Evolutionary conservation across 2,797 vertebrate genomes (phyloP).

Genomic region (Microctenopoma steveboyesi): DNA sequence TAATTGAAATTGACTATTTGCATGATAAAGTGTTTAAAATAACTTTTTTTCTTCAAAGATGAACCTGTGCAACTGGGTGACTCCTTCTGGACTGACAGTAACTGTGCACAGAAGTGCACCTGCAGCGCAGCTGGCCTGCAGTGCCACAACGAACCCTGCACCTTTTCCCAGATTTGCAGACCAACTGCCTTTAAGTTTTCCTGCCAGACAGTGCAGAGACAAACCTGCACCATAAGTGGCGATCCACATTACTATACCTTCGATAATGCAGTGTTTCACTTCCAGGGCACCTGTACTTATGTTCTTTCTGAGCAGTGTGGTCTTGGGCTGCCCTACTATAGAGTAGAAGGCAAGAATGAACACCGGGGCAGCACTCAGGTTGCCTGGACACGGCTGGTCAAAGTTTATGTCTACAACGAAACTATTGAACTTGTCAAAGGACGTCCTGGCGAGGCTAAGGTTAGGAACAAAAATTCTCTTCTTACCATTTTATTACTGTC

Average conservation of each 20-base stretch:
- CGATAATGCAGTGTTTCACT: constrained; percentile 72
- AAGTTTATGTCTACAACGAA: constrained; percentile 67
- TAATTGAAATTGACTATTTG: too few species aligned
- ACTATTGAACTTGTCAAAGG: constrained; percentile 76
- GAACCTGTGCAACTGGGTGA: constrained; percentile 31
- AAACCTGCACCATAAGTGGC: constrained; percentile 72
- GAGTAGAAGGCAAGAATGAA: constrained; percentile 79
- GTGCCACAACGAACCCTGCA: constrained; percentile 65
- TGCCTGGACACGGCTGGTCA: constrained; percentile 75
- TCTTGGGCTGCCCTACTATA: constrained; percentile 51
- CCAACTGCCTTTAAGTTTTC: constrained; percentile 43
- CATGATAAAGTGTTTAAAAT: too few species aligned
- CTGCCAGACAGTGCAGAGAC: constrained; percentile 59
- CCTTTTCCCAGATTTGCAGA: constrained; percentile 65
- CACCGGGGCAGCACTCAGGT: constrained; percentile 63
- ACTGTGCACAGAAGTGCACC: constrained; percentile 68
- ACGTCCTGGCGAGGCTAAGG: constrained; percentile 60
- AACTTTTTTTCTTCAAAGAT: constrained; percentile 32
- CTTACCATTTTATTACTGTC: too few species aligned
- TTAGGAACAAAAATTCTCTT: constrained; percentile 5
- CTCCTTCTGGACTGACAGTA: constrained; percentile 73
- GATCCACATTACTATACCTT: constrained; percentile 83
- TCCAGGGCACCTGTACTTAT: constrained; percentile 82
- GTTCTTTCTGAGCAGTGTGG: constrained; percentile 74
- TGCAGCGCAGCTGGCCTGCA: constrained; percentile 58